These are phyloP conservation scores for Eulemur coronatus DNA, from an alignment of 2,797 vertebrate genomes.

Conservation along the genomic window DNA sequence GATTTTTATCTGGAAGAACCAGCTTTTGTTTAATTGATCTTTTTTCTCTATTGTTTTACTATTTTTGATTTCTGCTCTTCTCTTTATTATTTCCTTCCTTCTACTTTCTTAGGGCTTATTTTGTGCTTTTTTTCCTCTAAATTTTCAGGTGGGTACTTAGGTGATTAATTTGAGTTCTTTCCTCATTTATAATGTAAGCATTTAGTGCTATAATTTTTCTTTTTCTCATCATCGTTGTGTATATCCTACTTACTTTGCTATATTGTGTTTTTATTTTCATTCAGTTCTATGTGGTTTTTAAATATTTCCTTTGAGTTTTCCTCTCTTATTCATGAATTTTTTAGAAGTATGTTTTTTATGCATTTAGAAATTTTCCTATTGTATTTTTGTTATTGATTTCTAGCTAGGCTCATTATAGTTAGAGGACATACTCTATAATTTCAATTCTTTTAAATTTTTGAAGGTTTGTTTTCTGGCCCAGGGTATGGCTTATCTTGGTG, in stretches of 20 bases:
- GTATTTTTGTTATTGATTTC: neutral
- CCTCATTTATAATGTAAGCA: neutral
- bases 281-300: neutral
- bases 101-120: neutral
- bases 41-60: neutral
- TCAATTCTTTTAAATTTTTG: neutral
- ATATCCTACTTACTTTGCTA: neutral
- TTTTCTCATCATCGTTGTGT: neutral
- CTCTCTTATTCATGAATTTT: neutral
- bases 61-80: neutral
- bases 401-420: neutral
- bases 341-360: neutral
- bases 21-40: neutral
- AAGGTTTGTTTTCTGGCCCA: neutral
- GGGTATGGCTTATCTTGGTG: neutral
- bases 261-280: neutral
- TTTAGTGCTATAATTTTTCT: neutral
- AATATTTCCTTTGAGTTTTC: neutral
- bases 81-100: neutral
- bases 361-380: neutral
- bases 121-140: neutral
- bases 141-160: neutral
- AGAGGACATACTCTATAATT: neutral
- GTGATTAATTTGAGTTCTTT: neutral
- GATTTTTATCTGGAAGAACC: neutral